Percentiles rank a stretch among this genome's conserved stretches.
Conservation (phyloP, 1,140 invertebrate genomes). For the Tetramorium alpestre region DNA sequence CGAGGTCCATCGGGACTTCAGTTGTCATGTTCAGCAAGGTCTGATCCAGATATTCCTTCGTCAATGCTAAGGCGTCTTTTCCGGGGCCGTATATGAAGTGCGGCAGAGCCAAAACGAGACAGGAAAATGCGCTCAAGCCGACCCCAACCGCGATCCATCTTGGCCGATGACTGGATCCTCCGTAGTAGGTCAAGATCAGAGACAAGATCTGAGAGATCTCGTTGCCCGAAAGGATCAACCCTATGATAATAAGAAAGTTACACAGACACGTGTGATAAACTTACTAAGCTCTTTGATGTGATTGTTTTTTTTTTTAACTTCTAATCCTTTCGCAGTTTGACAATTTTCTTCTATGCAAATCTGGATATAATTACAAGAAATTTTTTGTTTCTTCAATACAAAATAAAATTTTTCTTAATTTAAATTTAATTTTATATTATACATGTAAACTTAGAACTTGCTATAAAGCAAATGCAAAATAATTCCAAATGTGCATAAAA, state of each 20-base stretch:
- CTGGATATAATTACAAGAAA: neutral
- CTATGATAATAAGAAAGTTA: conserved; percentile 79
- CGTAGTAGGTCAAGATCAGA: conserved; percentile 87
- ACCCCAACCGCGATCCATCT: conserved; percentile 89
- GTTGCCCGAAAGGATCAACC: conserved; percentile 90
- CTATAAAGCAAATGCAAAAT: neutral
- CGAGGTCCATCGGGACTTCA: conserved; percentile 61
- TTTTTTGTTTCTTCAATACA: neutral
- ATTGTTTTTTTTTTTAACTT: neutral
- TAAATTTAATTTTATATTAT: neutral
- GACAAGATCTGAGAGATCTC: conserved; percentile 90
- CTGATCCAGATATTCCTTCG: conserved; percentile 83
- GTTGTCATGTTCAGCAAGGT: conserved; percentile 75
- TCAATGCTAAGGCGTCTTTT: conserved; percentile 85
- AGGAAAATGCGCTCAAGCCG: conserved; percentile 88
- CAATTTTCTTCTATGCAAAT: neutral
- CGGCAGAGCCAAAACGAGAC: conserved; percentile 88
- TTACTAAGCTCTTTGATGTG: neutral
- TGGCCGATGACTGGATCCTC: conserved; percentile 87
- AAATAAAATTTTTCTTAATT: neutral
- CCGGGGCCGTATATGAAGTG: conserved; percentile 90
- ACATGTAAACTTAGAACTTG: neutral
- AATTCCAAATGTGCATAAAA: neutral
- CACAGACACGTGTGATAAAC: neutral
- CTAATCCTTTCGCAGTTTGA: neutral